A percentile compares a stretch with the other conserved stretches of the same genome.
Evolutionary conservation across 1,140 invertebrate species (phyloP).

Genomic region (Zaprionus africanus): DNA sequence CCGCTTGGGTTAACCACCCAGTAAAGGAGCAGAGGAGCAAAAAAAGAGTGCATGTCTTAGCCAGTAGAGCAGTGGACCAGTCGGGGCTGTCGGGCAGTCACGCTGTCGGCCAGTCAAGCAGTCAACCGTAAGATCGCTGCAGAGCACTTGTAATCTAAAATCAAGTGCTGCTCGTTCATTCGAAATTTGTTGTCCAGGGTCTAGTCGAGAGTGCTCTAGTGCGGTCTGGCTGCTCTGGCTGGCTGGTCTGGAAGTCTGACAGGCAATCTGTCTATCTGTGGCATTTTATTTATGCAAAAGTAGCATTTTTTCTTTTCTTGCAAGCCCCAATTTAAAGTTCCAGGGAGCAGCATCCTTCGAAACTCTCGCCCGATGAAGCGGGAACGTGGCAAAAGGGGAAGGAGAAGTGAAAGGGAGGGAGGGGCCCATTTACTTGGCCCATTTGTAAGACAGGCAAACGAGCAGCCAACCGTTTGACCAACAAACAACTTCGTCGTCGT

Average conservation of each 20-base stretch:
- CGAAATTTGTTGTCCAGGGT: constrained; percentile 39
- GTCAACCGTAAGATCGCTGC: constrained; percentile 38
- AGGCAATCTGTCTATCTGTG: constrained; percentile 55
- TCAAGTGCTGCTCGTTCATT: constrained; percentile 43
- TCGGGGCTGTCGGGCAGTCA: background rate
- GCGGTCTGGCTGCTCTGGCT: background rate
- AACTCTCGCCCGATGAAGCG: background rate
- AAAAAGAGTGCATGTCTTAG: constrained; percentile 22
- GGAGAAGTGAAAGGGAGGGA: background rate
- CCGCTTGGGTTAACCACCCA: constrained; percentile 11
- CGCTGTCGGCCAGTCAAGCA: constrained; percentile 3
- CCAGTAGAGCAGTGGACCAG: constrained; percentile 9
- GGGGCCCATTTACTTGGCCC: background rate
- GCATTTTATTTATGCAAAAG: constrained; percentile 75
- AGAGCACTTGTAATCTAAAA: constrained; percentile 44
- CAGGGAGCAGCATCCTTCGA: constrained; percentile 27
- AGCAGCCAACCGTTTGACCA: constrained; percentile 43
- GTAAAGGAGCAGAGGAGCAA: background rate
- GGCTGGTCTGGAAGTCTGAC: constrained; percentile 8
- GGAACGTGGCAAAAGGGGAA: background rate
- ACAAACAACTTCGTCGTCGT: constrained; percentile 42
- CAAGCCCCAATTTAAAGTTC: constrained; percentile 54
- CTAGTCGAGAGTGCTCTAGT: constrained; percentile 37
- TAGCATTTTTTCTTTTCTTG: constrained; percentile 56
- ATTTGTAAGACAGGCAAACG: constrained; percentile 48